A percentile compares a stretch with the other conserved stretches of the same genome.
phyloP scores from a whole-genome alignment of 2,888 invertebrate genomes.

The Conomelus anceps region DNA sequence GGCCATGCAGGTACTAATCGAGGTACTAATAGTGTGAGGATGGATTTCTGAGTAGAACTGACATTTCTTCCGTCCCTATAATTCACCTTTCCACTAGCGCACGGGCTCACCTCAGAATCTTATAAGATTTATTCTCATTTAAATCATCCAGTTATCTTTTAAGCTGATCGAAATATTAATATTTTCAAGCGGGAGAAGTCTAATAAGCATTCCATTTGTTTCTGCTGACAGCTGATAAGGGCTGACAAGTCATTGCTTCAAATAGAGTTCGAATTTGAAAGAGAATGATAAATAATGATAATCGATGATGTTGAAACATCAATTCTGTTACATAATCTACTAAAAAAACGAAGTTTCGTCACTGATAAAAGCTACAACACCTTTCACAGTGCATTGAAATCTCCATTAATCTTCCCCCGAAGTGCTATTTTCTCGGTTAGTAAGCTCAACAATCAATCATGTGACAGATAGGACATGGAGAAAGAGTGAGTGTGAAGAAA shows the following conservation, averaged over 20 bases:
- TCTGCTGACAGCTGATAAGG: not conserved
- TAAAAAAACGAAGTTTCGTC: not conserved
- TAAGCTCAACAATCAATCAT: not conserved
- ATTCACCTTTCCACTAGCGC: too few species aligned
- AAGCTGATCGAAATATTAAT: too few species aligned
- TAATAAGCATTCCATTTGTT: not conserved
- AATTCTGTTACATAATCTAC: not conserved
- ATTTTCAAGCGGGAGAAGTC: not conserved
- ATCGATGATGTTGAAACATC: not conserved
- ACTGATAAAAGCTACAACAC: not conserved
- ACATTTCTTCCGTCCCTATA: too few species aligned
- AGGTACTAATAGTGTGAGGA: too few species aligned
- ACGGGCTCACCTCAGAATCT: too few species aligned
- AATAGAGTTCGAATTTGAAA: not conserved
- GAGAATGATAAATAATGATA: not conserved
- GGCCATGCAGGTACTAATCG: too few species aligned
- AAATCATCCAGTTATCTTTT: too few species aligned
- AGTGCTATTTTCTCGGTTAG: not conserved
- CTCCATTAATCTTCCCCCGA: not conserved
- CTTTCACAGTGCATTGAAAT: not conserved
- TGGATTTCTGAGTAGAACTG: too few species aligned
- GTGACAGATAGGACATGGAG: not conserved
- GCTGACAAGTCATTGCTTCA: not conserved
- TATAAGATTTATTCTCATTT: too few species aligned
- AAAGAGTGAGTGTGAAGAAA: not conserved